Conservation (phyloP, 2,888 invertebrate species). For the Scaptomyza reducta region DNA sequence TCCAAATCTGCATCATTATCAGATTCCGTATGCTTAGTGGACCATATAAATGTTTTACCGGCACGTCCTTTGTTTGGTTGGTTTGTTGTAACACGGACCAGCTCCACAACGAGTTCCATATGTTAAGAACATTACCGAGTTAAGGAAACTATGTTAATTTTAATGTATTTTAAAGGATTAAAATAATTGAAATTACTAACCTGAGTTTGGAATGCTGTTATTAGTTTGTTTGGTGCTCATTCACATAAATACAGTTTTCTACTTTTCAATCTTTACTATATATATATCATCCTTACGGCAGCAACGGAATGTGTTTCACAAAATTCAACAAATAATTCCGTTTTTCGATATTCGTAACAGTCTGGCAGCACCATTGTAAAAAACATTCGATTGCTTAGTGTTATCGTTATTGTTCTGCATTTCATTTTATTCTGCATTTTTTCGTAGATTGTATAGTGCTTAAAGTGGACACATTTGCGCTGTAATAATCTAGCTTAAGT, state of each 20-base stretch:
- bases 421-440: conserved; percentile 53
- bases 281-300: background rate
- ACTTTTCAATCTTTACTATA: background rate
- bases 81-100: background rate
- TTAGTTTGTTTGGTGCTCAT: background rate
- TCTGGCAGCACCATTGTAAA: conserved; percentile 33
- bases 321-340: background rate
- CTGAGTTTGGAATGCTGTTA: background rate
- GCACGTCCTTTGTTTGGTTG: background rate
- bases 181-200: background rate
- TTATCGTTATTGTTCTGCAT: conserved; percentile 52
- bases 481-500: conserved; percentile 52
- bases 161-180: background rate
- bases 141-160: background rate
- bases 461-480: conserved; percentile 35
- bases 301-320: too few relatives aligned
- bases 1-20: too few relatives aligned
- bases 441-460: conserved; percentile 62
- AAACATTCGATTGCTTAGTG: conserved; percentile 25
- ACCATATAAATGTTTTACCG: too few relatives aligned
- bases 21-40: too few relatives aligned
- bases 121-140: background rate
- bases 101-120: too few relatives aligned
- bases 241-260: background rate
- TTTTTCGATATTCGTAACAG: background rate